These are phyloP conservation scores for Poeciliopsis paucimaculata DNA, from an alignment of 2,797 vertebrate species.

Conservation along the genomic window DNA sequence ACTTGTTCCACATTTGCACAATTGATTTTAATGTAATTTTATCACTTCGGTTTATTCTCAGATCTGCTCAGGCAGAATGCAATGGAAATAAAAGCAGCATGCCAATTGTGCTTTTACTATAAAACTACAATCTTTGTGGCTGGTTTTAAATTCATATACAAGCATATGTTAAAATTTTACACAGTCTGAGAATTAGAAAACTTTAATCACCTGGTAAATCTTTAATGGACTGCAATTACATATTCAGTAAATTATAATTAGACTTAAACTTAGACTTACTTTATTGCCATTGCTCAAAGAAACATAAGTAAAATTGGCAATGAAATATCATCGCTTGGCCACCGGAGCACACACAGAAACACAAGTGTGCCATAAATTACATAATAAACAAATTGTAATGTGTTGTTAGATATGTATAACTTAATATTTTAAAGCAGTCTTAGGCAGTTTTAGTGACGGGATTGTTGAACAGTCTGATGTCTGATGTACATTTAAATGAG, in stretches of 20 bases:
- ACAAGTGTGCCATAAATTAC: too few species aligned
- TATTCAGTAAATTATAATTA: neutral
- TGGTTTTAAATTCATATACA: neutral
- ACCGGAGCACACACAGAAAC: too few species aligned
- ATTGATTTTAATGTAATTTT: slow-evolving; percentile 22
- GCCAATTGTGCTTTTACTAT: neutral
- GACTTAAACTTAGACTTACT: too few species aligned
- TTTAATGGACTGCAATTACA: neutral
- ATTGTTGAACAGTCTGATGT: too few species aligned
- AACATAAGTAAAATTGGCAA: too few species aligned
- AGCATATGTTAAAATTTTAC: neutral
- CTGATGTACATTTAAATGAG: too few species aligned
- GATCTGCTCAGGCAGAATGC: neutral
- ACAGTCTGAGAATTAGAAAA: neutral
- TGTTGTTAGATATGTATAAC: too few species aligned
- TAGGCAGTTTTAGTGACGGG: too few species aligned
- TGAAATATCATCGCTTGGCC: too few species aligned
- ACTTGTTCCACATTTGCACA: neutral
- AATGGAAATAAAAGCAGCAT: neutral
- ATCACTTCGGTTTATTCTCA: slow-evolving; percentile 8
- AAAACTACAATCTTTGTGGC: neutral
- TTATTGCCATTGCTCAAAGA: too few species aligned
- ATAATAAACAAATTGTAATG: too few species aligned
- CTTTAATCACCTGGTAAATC: neutral
- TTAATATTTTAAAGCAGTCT: too few species aligned